These are phyloP conservation scores for Xenopus borealis DNA, from an alignment of 2,113 vertebrate species.

Conservation along the genomic window DNA sequence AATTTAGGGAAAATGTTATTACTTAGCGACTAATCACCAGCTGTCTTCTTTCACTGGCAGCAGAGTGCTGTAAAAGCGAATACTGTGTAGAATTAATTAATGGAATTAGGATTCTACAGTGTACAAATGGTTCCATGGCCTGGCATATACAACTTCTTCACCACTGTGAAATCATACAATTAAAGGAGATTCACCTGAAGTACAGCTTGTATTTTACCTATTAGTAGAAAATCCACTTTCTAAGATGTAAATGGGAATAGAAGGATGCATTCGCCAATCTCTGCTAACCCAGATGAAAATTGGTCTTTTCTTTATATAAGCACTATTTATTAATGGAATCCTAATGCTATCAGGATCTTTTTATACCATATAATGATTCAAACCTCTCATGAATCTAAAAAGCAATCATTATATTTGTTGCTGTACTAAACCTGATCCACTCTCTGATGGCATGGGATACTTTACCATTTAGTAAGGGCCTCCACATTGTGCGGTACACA, in stretches of 20 bases:
- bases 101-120: slow-evolving; percentile 38
- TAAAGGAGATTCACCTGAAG: slow-evolving; percentile 19
- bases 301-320: no score
- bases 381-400: no score
- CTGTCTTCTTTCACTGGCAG: slow-evolving; percentile 37
- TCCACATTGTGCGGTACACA: no score
- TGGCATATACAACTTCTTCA: slow-evolving; percentile 29
- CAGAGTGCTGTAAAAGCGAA: slow-evolving; percentile 41
- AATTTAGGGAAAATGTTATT: slow-evolving; percentile 42
- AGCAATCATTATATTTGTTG: no score
- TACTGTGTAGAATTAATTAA: slow-evolving; percentile 46
- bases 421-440: no score
- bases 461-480: no score
- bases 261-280: not conserved
- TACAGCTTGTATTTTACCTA: slow-evolving; percentile 17
- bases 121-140: slow-evolving; percentile 23
- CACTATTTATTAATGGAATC: no score
- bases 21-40: slow-evolving; percentile 47
- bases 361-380: no score
- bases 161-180: slow-evolving; percentile 15
- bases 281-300: not conserved
- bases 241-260: not conserved
- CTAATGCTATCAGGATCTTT: no score
- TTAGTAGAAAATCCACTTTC: slow-evolving; percentile 1
- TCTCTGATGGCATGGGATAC: no score